Percentiles rank a stretch among this genome's conserved stretches.
These are phyloP conservation scores for Probosciger aterrimus DNA, from an alignment of 2,113 vertebrate genomes.

Conservation along the genomic window DNA sequence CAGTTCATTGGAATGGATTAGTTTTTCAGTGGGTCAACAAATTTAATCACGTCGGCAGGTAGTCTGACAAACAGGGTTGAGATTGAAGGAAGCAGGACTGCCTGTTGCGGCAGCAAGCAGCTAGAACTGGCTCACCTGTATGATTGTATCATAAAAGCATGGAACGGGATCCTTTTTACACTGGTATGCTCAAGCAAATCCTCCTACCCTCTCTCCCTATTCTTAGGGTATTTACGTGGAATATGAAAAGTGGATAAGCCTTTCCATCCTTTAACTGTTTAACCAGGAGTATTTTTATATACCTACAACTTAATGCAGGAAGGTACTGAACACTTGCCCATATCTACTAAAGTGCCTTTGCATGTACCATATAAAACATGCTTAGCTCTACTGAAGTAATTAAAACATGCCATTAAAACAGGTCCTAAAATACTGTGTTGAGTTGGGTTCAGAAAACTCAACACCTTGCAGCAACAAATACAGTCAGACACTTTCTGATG, in stretches of 20 bases:
- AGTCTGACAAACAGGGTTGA: neutral
- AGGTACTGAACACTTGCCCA: neutral
- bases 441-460: neutral
- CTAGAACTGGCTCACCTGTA: neutral
- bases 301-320: neutral
- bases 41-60: neutral
- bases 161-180: slow-evolving; percentile 2
- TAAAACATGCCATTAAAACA: neutral
- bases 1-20: neutral
- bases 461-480: neutral
- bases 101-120: neutral
- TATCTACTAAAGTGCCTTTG: neutral
- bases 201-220: slow-evolving; percentile 43
- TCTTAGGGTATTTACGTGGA: slow-evolving; percentile 53
- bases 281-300: neutral
- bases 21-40: neutral
- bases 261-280: neutral
- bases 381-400: neutral
- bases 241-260: slow-evolving; percentile 50
- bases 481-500: neutral
- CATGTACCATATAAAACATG: neutral
- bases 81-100: neutral
- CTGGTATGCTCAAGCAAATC: slow-evolving; percentile 45
- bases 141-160: neutral
- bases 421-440: neutral